A percentile compares a stretch with the other conserved stretches of the same genome.
Evolutionary conservation across 2,888 invertebrate genomes (phyloP).

Genomic region (Ophion ventricosus): DNA sequence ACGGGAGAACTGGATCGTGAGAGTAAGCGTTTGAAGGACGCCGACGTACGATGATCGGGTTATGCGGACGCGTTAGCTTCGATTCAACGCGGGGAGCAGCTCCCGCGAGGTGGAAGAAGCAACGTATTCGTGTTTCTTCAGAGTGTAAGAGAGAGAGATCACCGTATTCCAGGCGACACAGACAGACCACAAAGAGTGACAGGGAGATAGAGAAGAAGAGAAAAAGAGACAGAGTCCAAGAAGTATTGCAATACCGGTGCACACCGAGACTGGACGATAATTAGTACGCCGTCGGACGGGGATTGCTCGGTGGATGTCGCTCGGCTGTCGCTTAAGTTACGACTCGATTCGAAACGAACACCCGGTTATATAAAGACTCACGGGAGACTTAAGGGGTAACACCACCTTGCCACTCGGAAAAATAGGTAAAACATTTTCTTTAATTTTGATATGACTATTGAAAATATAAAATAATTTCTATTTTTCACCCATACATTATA

Average conservation of each 20-base stretch:
- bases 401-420: too few relatives aligned
- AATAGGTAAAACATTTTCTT: too few relatives aligned
- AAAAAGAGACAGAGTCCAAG: not conserved
- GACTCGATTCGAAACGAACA: constrained; percentile 66
- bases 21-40: constrained; percentile 65
- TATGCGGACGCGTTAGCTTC: constrained; percentile 54
- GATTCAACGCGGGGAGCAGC: constrained; percentile 44
- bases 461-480: too few relatives aligned
- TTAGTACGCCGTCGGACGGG: constrained; percentile 68
- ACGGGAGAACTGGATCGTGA: constrained; percentile 45
- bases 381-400: constrained; percentile 16
- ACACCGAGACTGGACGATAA: constrained; percentile 64
- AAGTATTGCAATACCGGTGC: constrained; percentile 19
- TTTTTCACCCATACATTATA: too few relatives aligned
- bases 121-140: constrained; percentile 60
- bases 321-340: constrained; percentile 70
- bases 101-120: constrained; percentile 64
- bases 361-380: constrained; percentile 59
- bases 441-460: too few relatives aligned
- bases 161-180: constrained; percentile 22
- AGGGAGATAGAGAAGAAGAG: not conserved
- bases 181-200: not conserved
- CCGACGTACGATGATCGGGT: constrained; percentile 62
- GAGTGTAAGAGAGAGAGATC: constrained; percentile 8
- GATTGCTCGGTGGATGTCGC: constrained; percentile 53